A percentile compares a stretch with the other conserved stretches of the same genome.
Conservation (phyloP, 2,797 vertebrate genomes). For the Coccyzus lansbergi region DNA sequence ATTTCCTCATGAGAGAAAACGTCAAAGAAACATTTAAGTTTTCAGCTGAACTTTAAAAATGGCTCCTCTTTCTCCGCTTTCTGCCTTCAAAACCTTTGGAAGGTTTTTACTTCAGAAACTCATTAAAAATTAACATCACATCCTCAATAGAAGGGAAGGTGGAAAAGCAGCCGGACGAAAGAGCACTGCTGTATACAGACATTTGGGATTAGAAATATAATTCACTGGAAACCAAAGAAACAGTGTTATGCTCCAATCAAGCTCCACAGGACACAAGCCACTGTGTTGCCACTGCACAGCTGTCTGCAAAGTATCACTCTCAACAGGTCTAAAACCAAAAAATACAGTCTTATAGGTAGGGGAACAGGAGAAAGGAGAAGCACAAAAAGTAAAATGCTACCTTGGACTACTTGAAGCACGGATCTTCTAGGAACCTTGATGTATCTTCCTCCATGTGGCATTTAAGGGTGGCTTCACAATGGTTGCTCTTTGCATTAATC, state of each 20-base stretch:
- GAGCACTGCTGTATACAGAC: background rate
- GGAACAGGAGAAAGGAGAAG: background rate
- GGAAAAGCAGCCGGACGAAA: background rate
- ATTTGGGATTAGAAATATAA: background rate
- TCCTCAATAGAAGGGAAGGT: background rate
- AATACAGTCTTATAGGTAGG: background rate
- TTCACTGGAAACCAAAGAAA: background rate
- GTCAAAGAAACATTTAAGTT: background rate
- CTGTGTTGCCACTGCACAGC: background rate
- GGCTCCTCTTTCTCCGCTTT: background rate
- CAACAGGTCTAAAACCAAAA: rapidly evolving
- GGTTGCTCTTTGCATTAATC: background rate
- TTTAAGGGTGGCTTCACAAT: background rate
- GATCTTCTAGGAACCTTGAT: background rate
- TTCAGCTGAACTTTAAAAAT: background rate
- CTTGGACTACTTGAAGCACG: background rate
- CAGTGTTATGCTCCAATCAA: background rate
- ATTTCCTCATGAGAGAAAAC: background rate
- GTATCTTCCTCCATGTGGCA: background rate
- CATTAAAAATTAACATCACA: background rate
- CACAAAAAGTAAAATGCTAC: background rate
- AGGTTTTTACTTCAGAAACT: background rate
- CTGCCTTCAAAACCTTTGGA: background rate
- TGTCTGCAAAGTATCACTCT: background rate
- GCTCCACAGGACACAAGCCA: background rate